phyloP scores from a whole-genome alignment of 2,113 vertebrate species.

The Tautogolabrus adspersus region DNA sequence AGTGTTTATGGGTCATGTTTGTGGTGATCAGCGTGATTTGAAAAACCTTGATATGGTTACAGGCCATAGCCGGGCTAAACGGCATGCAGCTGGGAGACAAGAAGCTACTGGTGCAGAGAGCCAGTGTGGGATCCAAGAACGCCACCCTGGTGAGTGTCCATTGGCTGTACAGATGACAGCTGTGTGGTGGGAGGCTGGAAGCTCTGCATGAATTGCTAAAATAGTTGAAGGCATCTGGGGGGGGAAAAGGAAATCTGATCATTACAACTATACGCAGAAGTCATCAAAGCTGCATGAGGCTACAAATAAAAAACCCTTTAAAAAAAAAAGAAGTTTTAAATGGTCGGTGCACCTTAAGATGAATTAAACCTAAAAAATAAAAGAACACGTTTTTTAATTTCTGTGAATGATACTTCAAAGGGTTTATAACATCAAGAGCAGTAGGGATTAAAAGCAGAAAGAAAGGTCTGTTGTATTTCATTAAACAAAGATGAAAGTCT shows the following conservation, averaged over 20 bases:
- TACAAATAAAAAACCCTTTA: no score
- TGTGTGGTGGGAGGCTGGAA: slow-evolving; percentile 40
- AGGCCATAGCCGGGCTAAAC: slow-evolving; percentile 93
- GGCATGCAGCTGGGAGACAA: slow-evolving; percentile 96
- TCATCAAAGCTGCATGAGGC: no score
- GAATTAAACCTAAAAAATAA: no score
- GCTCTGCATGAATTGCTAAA: slow-evolving; percentile 9
- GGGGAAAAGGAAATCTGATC: not conserved
- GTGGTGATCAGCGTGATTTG: not conserved
- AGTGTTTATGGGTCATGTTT: not conserved
- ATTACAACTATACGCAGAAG: no score
- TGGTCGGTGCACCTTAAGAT: no score
- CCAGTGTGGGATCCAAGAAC: slow-evolving; percentile 94
- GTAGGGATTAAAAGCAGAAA: no score
- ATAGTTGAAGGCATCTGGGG: not conserved
- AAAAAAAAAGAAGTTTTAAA: no score
- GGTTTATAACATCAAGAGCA: no score
- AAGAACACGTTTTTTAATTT: no score
- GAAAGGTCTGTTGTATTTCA: no score
- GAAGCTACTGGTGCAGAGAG: slow-evolving; percentile 94
- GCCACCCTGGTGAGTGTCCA: slow-evolving; percentile 88
- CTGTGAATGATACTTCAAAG: no score
- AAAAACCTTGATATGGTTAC: not conserved
- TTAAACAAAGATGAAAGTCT: no score
- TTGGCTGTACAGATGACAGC: slow-evolving; percentile 36